Conservation (phyloP, 2,888 invertebrate genomes). For the Athetis lepigone region DNA sequence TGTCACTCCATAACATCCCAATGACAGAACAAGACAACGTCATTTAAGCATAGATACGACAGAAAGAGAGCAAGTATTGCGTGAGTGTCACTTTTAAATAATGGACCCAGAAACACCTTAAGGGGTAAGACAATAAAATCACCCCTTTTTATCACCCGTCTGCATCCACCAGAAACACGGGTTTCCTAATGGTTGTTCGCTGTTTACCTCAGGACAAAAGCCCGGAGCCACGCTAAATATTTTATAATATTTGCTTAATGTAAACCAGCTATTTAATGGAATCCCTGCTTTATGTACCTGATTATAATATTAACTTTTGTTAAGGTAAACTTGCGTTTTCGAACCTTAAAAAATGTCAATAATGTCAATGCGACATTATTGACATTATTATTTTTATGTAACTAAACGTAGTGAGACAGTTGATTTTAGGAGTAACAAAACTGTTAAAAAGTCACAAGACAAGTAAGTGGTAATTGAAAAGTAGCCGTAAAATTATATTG, state of each 20-base stretch:
- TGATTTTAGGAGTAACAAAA: neutral
- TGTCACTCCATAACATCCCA: neutral
- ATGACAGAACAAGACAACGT: slow-evolving; percentile 7
- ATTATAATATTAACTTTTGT: slow-evolving; percentile 65
- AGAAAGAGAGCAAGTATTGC: slow-evolving; percentile 22
- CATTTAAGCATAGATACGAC: neutral
- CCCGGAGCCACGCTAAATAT: slow-evolving; percentile 69
- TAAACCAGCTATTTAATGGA: slow-evolving; percentile 68
- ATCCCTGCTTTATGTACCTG: slow-evolving; percentile 62
- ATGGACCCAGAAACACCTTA: slow-evolving; percentile 37
- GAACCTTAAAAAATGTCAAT: too few species aligned
- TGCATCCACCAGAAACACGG: slow-evolving; percentile 51
- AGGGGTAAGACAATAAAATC: slow-evolving; percentile 62
- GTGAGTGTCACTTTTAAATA: slow-evolving; percentile 41
- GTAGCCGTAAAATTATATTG: neutral
- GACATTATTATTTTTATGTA: neutral
- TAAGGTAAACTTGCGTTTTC: slow-evolving; percentile 31
- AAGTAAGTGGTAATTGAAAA: neutral
- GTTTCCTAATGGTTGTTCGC: slow-evolving; percentile 70
- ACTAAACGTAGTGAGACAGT: neutral
- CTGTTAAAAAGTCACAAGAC: neutral
- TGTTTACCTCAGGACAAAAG: slow-evolving; percentile 74
- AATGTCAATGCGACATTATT: too few species aligned
- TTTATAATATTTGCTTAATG: slow-evolving; percentile 77
- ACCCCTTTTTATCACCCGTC: slow-evolving; percentile 46